Conservation (phyloP, 2,797 vertebrate genomes). For the Rousettus madagascariensis region DNA sequence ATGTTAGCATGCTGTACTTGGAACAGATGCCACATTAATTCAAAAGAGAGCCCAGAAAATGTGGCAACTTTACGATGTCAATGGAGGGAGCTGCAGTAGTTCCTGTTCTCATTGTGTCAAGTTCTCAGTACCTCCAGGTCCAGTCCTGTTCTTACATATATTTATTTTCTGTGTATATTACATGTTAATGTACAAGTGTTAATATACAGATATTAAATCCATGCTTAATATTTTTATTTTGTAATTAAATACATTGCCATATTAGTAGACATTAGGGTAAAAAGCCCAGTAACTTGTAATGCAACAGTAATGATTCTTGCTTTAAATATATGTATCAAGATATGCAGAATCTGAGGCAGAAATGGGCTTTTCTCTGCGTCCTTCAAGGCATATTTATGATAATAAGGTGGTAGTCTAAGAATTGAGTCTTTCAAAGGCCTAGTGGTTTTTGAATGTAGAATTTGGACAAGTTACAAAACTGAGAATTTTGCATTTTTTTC, state of each 20-base stretch:
- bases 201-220: slow-evolving; percentile 1
- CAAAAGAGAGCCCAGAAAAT: slow-evolving; percentile 82
- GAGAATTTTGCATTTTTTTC: slow-evolving; percentile 70
- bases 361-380: slow-evolving; percentile 14
- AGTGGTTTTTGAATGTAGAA: slow-evolving; percentile 60
- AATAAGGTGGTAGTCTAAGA: slow-evolving; percentile 54
- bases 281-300: slow-evolving; percentile 42
- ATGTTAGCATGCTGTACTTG: slow-evolving; percentile 78
- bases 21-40: slow-evolving; percentile 81
- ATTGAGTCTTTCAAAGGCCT: slow-evolving; percentile 54
- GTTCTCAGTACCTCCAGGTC: slow-evolving; percentile 58
- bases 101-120: slow-evolving; percentile 72
- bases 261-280: slow-evolving; percentile 21
- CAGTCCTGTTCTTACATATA: background rate
- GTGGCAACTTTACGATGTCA: slow-evolving; percentile 81
- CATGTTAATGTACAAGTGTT: slow-evolving; percentile 13
- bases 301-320: slow-evolving; percentile 21
- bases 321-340: slow-evolving; percentile 27
- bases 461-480: slow-evolving; percentile 74
- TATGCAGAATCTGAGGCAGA: slow-evolving; percentile 44
- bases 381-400: slow-evolving; percentile 48
- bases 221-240: slow-evolving; percentile 39
- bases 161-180: slow-evolving; percentile 23
- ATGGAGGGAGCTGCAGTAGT: slow-evolving; percentile 75
- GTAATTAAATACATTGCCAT: slow-evolving; percentile 40